Base-by-base conservation (phyloP, 2,113 vertebrate species). In the Ranitomeya variabilis region DNA sequence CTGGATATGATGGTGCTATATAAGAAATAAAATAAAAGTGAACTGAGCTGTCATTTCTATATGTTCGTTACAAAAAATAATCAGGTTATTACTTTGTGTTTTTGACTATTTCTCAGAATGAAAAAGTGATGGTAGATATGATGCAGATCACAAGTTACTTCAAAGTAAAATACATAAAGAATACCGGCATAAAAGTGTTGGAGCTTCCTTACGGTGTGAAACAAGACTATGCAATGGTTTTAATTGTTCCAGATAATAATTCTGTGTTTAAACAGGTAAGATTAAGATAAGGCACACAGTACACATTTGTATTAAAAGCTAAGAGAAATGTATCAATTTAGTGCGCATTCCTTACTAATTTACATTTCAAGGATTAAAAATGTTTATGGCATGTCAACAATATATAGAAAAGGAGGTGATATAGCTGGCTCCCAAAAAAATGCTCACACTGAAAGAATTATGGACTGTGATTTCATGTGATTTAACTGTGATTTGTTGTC, bases 91-190 rank as follows among this genome's bases (percentile, higher is more conserved):
- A 12, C 23, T 57, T 13, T 11, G 14, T 81, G 4, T 62, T 45
- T 26, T 69, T 62, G 10, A 18, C 23, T 86, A 19, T 66, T 10
- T 81, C 73, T 54, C 80, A 88, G 87, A 77, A 83, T 66, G 69
- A 62, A 26, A 31, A 88, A 52, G 57, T 88, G 51, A 83, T 45
- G 18, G 87, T 88, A 19, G 14, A 88, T 66, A 88, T 83, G 87
- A 88, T 88, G 87, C 14, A 9, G 15, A 66, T 54, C 6, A 66
- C 9, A 1, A 83, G 18, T 16, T 54, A 37, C 23, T 88, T 88
- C 57, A 88, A 88, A 10, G 37, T 77, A 9, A 83, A 77, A 37
- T 83, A 76, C 19, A 55, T 83, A 64, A 14, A 13, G 3, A 83
- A 77, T 9, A 80, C 66, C 54, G 87, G 87, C n/a, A 26, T 83